Base-by-base conservation (phyloP, 2,888 invertebrate species). In the Dolomedes plantarius region DNA sequence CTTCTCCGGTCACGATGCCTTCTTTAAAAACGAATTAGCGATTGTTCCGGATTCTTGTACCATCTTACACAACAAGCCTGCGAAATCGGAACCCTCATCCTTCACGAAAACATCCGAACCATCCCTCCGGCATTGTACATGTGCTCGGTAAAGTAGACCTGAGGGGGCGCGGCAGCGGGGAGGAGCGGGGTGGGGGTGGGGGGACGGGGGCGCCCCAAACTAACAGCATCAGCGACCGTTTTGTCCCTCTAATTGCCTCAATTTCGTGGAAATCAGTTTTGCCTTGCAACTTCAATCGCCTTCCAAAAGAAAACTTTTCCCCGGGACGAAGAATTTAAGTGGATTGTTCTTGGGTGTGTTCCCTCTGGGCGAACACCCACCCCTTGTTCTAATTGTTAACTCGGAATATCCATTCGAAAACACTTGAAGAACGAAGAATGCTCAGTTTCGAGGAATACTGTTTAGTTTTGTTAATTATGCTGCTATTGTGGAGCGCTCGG, bases 251-350 rank as follows among this genome's bases (percentile, higher is more conserved):
- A 86, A 86, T 86, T 86, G 85, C 78, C 74, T 86, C 85, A 86
- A 86, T 86, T 86, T 86, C 67, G 78, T 79, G 74, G 75, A 86
- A 86, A 86, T 86, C 85, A 86, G 85, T 68, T 85, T 76, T 77
- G 68, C 76, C 76, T 68, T 69, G 75, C 56, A 76, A 64, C 75
- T 83, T 76, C 76, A 83, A 76, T 83, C 82, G 76, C 82, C 74
- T 71, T 69, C 23, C 56, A 19, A 56, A 56, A 56, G 23, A 23
- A 56, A 56, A 56, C 19, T 23, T 56, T 56, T 56, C 23, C 56
- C 13, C 41, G 16, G 39, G 62, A 23, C 56, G 56, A 56, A 19
- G 56, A 56, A 56, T 56, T 56, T 56, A 56, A 56, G 56, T 56
- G 56, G 56, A 56, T 19, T 56, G 56, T 56, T 56, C 56, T 56